phyloP scores from a whole-genome alignment of 2,888 invertebrate genomes.

The Pasiphila rectangulata region DNA sequence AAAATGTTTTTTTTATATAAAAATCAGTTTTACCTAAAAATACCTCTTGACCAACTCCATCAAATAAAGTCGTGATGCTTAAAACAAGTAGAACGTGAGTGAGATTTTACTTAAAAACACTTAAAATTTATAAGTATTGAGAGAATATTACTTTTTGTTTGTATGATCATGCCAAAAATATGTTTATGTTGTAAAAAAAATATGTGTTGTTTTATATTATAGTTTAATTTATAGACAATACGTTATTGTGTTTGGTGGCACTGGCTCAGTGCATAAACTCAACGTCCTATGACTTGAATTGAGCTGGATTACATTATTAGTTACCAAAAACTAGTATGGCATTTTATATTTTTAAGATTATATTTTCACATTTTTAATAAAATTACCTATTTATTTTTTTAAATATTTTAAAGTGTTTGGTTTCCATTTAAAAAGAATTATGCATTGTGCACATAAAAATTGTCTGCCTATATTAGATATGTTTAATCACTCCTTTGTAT shows the following conservation, averaged over 20 bases:
- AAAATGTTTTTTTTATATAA: neutral
- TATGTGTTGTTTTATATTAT: constrained; percentile 13
- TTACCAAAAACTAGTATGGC: constrained; percentile 42
- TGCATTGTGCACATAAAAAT: too few relatives aligned
- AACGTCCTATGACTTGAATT: constrained; percentile 7
- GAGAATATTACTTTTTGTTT: too few relatives aligned
- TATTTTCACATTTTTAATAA: constrained; percentile 1
- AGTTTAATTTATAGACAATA: constrained; percentile 4
- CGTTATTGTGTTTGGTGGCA: too few relatives aligned
- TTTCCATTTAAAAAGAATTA: too few relatives aligned
- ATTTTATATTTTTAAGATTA: constrained; percentile 5
- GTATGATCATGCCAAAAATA: constrained; percentile 22
- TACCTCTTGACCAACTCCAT: neutral
- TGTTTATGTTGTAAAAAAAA: constrained; percentile 29
- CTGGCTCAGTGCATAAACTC: constrained; percentile 2
- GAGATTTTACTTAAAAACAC: too few relatives aligned
- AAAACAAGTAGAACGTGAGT: too few relatives aligned
- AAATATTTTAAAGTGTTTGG: neutral
- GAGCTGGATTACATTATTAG: constrained; percentile 28
- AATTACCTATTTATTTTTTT: too few relatives aligned
- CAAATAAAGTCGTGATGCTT: too few relatives aligned
- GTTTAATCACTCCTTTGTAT: too few relatives aligned
- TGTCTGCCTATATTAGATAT: too few relatives aligned
- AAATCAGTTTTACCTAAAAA: constrained; percentile 1
- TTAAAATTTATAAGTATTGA: too few relatives aligned